Evolutionary conservation across 2,113 vertebrate species (phyloP).

Genomic region (Pelmatolapia mariae): DNA sequence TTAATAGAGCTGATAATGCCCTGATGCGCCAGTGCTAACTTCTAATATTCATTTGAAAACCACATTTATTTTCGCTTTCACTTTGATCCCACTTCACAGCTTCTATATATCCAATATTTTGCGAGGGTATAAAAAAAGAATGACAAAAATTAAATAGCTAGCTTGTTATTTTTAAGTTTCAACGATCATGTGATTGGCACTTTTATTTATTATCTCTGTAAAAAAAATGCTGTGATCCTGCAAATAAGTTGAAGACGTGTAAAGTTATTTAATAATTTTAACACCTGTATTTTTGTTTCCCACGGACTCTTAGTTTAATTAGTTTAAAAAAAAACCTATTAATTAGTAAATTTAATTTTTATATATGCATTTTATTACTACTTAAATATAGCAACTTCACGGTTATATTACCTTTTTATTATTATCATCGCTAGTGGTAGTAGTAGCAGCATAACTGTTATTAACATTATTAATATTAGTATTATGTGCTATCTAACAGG

Average conservation of each 20-base stretch:
- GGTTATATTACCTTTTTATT: background rate
- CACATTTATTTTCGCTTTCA: background rate
- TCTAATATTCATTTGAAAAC: background rate
- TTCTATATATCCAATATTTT: background rate
- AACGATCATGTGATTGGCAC: rapidly evolving
- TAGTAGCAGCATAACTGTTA: background rate
- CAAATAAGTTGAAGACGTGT: background rate
- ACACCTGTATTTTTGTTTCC: background rate
- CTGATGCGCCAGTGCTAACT: background rate
- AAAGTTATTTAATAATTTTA: background rate
- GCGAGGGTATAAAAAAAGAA: background rate
- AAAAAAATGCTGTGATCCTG: background rate
- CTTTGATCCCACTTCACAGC: background rate
- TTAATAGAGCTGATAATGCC: background rate
- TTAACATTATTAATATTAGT: background rate
- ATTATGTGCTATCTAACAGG: background rate
- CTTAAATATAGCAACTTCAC: background rate
- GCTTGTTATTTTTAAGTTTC: background rate
- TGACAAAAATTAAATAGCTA: background rate
- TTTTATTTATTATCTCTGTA: background rate
- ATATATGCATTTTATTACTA: background rate
- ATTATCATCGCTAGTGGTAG: background rate
- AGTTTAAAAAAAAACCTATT: background rate
- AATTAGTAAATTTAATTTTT: background rate
- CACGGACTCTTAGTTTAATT: background rate